phyloP scores from a whole-genome alignment of 2,888 invertebrate species.

The Melanostoma mellinum region DNA sequence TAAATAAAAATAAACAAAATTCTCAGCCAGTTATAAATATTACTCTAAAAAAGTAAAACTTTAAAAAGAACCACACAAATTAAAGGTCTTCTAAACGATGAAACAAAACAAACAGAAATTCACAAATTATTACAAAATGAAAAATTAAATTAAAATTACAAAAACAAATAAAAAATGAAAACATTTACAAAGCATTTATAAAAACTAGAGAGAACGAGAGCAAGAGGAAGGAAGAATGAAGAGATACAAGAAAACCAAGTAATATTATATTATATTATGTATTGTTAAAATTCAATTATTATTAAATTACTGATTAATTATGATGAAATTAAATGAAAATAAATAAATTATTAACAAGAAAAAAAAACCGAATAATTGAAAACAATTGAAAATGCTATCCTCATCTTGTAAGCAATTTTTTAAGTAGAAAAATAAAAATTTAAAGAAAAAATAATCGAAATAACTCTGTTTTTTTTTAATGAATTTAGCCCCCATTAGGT shows the following conservation, averaged over 20 bases:
- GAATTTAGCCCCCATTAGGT: too few species aligned
- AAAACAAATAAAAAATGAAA: conserved; percentile 35
- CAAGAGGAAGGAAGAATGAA: conserved; percentile 16
- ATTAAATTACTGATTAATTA: conserved; percentile 73
- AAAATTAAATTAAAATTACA: conserved; percentile 20
- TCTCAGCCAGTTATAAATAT: conserved; percentile 56
- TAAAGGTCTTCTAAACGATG: conserved; percentile 70
- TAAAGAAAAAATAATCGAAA: conserved; percentile 67
- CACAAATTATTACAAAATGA: conserved; percentile 64
- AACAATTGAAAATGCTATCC: conserved; percentile 74
- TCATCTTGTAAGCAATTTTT: conserved; percentile 74
- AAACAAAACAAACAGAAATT: conserved; percentile 57
- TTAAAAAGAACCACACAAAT: conserved; percentile 68
- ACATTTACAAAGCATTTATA: conserved; percentile 69
- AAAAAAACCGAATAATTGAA: conserved; percentile 38
- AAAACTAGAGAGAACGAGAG: conserved; percentile 50
- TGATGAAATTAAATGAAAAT: conserved; percentile 61
- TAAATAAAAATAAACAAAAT: conserved; percentile 45
- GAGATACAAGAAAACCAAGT: conserved; percentile 58
- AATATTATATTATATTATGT: conserved; percentile 72
- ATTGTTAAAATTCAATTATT: conserved; percentile 73
- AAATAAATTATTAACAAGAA: conserved; percentile 37
- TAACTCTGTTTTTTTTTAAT: conserved; percentile 3
- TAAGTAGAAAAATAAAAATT: conserved; percentile 74
- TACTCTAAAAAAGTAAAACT: conserved; percentile 34